Conservation (phyloP, 2,797 vertebrate species). For the Poeciliopsis infans region DNA sequence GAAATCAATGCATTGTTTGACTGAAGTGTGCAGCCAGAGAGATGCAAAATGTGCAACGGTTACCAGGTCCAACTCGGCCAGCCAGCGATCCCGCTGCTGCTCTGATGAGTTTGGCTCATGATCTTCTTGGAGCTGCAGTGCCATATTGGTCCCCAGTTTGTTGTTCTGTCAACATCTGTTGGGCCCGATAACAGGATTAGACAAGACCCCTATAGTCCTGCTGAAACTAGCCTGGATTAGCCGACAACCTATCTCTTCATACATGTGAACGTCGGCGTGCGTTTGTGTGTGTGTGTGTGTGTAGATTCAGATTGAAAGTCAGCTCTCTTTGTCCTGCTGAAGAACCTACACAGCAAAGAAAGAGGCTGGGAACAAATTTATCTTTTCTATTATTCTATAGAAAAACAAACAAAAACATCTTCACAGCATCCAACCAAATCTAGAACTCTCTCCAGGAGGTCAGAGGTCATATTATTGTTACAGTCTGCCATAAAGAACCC, state of each 20-base stretch:
- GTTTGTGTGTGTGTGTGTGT: constrained; percentile 15
- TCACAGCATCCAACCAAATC: neutral
- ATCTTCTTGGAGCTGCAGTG: constrained; percentile 65
- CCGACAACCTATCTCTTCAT: constrained; percentile 52
- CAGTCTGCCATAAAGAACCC: neutral
- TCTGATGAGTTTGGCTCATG: constrained; percentile 73
- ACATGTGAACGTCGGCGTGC: constrained; percentile 26
- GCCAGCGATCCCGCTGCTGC: constrained; percentile 62
- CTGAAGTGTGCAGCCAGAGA: constrained; percentile 12
- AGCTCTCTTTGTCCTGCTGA: constrained; percentile 44
- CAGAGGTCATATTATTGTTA: neutral
- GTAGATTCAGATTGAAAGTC: constrained; percentile 40
- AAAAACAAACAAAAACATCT: neutral
- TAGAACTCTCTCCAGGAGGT: neutral
- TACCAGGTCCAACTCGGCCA: constrained; percentile 40
- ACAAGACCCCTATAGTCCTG: constrained; percentile 65
- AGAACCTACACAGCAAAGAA: constrained; percentile 20
- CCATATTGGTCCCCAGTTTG: constrained; percentile 68
- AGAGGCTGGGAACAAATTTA: constrained; percentile 25
- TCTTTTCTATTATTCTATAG: constrained; percentile 5
- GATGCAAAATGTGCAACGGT: constrained; percentile 53
- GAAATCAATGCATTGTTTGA: constrained; percentile 31
- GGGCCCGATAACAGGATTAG: constrained; percentile 80
- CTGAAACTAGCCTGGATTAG: constrained; percentile 69
- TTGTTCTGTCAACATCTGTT: constrained; percentile 81